Evolutionary conservation across 2,888 invertebrate species (phyloP), one percentile per base, ranked within the genome.

Genomic region (Plagodis dolabraria): DNA sequence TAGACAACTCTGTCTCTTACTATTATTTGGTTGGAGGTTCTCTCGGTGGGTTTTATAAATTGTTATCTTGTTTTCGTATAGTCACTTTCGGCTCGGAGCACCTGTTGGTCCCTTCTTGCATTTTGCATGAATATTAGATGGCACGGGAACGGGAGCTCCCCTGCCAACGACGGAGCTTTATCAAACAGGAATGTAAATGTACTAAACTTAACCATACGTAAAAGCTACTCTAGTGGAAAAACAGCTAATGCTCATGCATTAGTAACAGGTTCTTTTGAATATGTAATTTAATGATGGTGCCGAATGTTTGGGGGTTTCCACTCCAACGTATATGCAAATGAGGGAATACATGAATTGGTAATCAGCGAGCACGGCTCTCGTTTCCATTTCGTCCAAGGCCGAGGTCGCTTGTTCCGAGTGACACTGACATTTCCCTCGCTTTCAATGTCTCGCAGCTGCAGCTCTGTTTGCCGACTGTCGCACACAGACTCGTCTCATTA

Each of bases 301-400:
- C 44, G 44, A 47, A 51, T 49, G 48, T 45, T 50, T 57, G 43
- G 42, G 55, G 59, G 50, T 56, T 62, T 57, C 58, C 57, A 53
- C 53, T 60, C 53, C 52, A 40, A 53, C 60, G 56, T 57, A 47
- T 60, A 66, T 63, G 64, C 44, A 55, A 66, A 68, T 62, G 43
- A 63, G 36, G 42, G 47, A 54, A 60, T 64, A 61, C 2, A 56
- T 55, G 54, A 55, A 60, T 52, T 47, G 42, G 49, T 58, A 60
- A 62, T 62, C 47, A 10, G 40, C 10, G 40, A 10, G 10, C 40
- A 53, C 47, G 51, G 43, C 11, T 46, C 47, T 51, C 43, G 58
- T 64, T 57, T 52, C 33, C 60, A 64, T 57, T 45, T 55, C 54
- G 52, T 52, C 46, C 52, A 58, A 68, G 66, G 68, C 45, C 60